Conservation (phyloP, 2,113 vertebrate species). For the Corvus hawaiiensis region DNA sequence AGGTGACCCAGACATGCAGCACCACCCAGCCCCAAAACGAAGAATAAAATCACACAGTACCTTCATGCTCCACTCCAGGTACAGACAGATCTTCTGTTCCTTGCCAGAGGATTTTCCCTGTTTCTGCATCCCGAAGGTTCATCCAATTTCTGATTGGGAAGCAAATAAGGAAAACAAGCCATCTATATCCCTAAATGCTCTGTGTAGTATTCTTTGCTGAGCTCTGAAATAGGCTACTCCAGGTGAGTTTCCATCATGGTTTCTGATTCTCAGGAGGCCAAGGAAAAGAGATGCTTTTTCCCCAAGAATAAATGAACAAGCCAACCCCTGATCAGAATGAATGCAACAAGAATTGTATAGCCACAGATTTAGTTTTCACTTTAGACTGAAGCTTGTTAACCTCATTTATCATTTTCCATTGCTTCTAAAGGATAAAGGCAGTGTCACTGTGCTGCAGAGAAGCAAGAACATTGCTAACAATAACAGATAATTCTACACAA, state of each 20-base stretch:
- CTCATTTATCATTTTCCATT: background rate
- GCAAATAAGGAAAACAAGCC: conserved; percentile 67
- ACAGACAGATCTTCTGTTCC: conserved; percentile 96
- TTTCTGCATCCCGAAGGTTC: conserved; percentile 98
- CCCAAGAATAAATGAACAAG: background rate
- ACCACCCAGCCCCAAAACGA: background rate
- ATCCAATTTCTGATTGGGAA: conserved; percentile 90
- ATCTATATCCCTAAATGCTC: background rate
- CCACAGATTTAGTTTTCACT: background rate
- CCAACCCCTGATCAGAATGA: background rate
- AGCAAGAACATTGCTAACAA: background rate
- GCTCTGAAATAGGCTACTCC: background rate
- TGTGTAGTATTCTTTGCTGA: background rate
- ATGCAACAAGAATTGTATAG: background rate
- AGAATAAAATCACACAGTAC: conserved; percentile 62
- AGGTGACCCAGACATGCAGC: background rate
- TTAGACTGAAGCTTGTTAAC: background rate
- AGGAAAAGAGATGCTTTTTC: background rate
- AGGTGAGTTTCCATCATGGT: background rate
- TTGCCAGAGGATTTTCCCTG: conserved; percentile 97
- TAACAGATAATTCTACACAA: background rate
- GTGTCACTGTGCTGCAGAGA: background rate
- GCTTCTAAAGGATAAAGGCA: background rate
- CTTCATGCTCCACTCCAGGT: conserved; percentile 97
- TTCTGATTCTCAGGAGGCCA: background rate